Evolutionary conservation across 2,888 invertebrate species (phyloP).

Genomic region (Augochlorella aurata): DNA sequence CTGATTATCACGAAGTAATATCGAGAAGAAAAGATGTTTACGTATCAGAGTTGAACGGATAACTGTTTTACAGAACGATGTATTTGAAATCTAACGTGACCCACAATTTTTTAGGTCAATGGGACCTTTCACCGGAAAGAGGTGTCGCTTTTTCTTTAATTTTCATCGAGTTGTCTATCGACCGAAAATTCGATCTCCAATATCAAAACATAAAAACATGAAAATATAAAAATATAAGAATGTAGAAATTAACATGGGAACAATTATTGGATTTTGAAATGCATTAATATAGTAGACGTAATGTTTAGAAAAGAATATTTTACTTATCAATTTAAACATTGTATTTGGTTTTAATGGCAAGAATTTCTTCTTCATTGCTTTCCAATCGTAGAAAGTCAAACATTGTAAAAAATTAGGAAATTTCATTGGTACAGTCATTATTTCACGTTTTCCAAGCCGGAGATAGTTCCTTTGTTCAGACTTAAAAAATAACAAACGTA

Average conservation of each 20-base stretch:
- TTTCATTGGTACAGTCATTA: not conserved
- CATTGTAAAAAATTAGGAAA: not conserved
- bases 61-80: not conserved
- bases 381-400: constrained; percentile 5
- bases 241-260: not conserved
- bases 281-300: not conserved
- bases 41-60: not conserved
- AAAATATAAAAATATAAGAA: too few species aligned
- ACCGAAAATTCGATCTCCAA: not conserved
- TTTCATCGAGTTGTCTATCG: not conserved
- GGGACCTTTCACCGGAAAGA: constrained; percentile 51
- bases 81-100: not conserved
- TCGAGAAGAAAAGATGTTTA: not conserved
- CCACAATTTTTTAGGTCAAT: constrained; percentile 42
- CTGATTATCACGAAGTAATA: not conserved
- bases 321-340: not conserved
- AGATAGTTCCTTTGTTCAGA: not conserved
- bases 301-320: not conserved
- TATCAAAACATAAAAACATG: not conserved
- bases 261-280: not conserved
- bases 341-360: constrained; percentile 5
- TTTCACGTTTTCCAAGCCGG: too few species aligned
- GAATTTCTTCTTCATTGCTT: not conserved
- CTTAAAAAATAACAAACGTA: not conserved
- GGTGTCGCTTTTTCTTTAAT: not conserved